A percentile compares a stretch with the other conserved stretches of the same genome.
Conservation (phyloP, 1,140 invertebrate genomes). For the Scylla paramamosain region DNA sequence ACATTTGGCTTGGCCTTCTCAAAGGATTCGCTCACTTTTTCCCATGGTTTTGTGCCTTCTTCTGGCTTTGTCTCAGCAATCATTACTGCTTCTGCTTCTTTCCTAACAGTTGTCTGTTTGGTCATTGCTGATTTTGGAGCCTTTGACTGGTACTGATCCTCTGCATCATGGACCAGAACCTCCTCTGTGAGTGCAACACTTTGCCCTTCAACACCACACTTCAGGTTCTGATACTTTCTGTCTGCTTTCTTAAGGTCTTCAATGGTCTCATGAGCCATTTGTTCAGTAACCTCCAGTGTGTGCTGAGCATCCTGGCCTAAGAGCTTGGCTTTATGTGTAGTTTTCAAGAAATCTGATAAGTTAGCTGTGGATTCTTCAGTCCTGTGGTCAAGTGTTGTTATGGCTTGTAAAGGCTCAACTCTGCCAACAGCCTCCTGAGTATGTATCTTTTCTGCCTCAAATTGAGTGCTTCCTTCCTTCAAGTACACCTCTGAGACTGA, state of each 20-base stretch:
- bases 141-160: constrained; percentile 63
- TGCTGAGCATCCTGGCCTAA: constrained; percentile 63
- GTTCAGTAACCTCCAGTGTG: constrained; percentile 65
- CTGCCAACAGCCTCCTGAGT: constrained; percentile 55
- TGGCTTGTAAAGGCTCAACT: constrained; percentile 56
- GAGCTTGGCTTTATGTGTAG: constrained; percentile 57
- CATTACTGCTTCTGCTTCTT: constrained; percentile 67
- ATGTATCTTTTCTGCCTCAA: constrained; percentile 62
- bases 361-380: constrained; percentile 58
- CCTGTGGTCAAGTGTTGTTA: constrained; percentile 66
- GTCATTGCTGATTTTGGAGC: constrained; percentile 40
- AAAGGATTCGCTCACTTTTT: constrained; percentile 57
- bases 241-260: constrained; percentile 59
- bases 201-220: constrained; percentile 60
- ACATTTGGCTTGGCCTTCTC: constrained; percentile 68
- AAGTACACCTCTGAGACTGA: constrained; percentile 59
- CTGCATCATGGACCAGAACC: constrained; percentile 72
- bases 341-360: constrained; percentile 56
- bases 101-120: constrained; percentile 65
- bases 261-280: constrained; percentile 64
- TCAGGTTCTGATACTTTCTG: constrained; percentile 50
- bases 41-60: constrained; percentile 64
- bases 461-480: constrained; percentile 65
- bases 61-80: constrained; percentile 67
- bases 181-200: constrained; percentile 69